A percentile compares a stretch with the other conserved stretches of the same genome.
These are phyloP conservation scores for Sanderia malayensis DNA, from an alignment of 30 jellyfish, hydroid and myxozoan species.

Conservation along the genomic window DNA sequence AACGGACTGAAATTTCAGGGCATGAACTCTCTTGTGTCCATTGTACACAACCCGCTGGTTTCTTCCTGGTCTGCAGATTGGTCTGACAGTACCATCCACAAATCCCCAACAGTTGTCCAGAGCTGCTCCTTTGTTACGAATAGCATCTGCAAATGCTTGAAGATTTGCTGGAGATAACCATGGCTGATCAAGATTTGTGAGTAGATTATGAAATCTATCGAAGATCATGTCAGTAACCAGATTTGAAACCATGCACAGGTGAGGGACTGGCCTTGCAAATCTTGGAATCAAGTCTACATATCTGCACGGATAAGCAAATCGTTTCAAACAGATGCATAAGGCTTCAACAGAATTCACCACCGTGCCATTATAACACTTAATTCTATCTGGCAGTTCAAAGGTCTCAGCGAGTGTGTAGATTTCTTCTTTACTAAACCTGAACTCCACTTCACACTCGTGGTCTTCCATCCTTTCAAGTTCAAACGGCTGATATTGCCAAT, in stretches of 20 bases:
- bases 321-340: constrained; percentile 8
- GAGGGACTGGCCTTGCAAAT: constrained; percentile 48
- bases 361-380: constrained; percentile 30
- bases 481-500: constrained; percentile 22
- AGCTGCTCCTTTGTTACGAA: background rate
- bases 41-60: background rate
- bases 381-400: constrained; percentile 2
- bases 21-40: too few species aligned
- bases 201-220: constrained; percentile 6
- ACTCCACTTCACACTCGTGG: constrained; percentile 22
- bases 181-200: background rate
- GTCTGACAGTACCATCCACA: too few species aligned
- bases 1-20: background rate
- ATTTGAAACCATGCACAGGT: background rate
- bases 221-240: background rate
- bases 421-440: too few species aligned
- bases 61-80: background rate
- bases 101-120: background rate
- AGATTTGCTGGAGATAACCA: constrained; percentile 5
- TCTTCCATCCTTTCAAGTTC: constrained; percentile 14
- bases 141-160: background rate
- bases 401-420: constrained; percentile 1
- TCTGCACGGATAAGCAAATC: constrained; percentile 48
- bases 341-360: constrained; percentile 35
- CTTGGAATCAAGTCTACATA: too few species aligned